phyloP scores from a whole-genome alignment of 2,888 invertebrate genomes.

The Mantis religiosa region DNA sequence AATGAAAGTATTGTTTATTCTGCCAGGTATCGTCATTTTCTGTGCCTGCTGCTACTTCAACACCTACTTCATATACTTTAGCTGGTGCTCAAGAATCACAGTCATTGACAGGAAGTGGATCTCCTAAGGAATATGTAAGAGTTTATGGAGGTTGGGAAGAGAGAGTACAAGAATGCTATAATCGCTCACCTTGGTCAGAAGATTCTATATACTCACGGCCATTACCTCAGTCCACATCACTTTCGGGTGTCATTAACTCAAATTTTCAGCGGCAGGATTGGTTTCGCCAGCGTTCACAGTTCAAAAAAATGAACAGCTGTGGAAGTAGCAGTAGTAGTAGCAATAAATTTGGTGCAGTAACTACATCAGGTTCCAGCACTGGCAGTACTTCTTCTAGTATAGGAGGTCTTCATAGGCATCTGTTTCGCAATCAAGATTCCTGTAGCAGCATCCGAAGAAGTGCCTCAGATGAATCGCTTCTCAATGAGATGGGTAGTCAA shows the following conservation, averaged over 20 bases:
- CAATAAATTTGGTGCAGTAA: not conserved
- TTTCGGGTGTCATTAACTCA: conserved; percentile 36
- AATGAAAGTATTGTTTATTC: not conserved
- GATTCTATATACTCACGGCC: conserved; percentile 33
- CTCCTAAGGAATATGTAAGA: conserved; percentile 54
- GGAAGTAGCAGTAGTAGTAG: conserved; percentile 16
- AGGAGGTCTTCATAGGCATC: conserved; percentile 28
- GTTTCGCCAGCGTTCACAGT: conserved; percentile 45
- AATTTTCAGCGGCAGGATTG: conserved; percentile 52
- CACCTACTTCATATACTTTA: conserved; percentile 25
- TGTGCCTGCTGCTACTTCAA: conserved; percentile 50
- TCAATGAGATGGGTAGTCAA: conserved; percentile 29
- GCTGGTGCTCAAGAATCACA: conserved; percentile 37
- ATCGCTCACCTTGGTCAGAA: conserved; percentile 30
- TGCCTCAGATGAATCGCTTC: conserved; percentile 45
- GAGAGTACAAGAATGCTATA: conserved; percentile 38
- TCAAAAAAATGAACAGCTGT: conserved; percentile 33
- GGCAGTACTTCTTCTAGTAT: conserved; percentile 27
- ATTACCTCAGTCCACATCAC: conserved; percentile 15
- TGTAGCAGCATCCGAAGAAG: conserved; percentile 38
- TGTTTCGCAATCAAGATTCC: not conserved
- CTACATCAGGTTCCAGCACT: conserved; percentile 26
- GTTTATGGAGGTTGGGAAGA: conserved; percentile 63
- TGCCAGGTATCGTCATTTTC: conserved; percentile 38
- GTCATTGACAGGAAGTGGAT: conserved; percentile 37